Evolutionary conservation across 2,113 vertebrate species (phyloP).

Genomic region (Diphyllodes magnificus): DNA sequence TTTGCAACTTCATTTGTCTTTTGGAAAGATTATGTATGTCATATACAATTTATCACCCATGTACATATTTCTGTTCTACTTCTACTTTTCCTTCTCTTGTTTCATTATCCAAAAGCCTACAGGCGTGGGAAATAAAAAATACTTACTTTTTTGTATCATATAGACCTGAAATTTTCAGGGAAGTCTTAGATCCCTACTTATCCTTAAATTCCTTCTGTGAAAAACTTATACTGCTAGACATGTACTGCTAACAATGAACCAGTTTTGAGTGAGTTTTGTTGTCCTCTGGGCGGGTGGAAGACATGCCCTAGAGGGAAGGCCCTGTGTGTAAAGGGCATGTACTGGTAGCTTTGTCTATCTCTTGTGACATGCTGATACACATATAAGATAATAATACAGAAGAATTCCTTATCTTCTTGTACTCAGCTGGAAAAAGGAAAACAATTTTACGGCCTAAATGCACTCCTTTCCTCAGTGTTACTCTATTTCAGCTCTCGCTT

Average conservation of each 20-base stretch:
- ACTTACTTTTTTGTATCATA: not conserved
- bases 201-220: not conserved
- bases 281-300: not conserved
- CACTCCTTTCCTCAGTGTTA: not conserved
- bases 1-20: not conserved
- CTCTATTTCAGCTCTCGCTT: not conserved
- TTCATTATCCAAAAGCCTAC: not conserved
- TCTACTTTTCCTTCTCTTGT: not conserved
- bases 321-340: not conserved
- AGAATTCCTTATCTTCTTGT: not conserved
- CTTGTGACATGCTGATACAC: not conserved
- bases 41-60: not conserved
- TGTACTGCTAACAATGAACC: not conserved
- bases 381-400: not conserved
- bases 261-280: not conserved
- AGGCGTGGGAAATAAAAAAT: not conserved
- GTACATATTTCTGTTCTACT: not conserved
- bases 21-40: not conserved
- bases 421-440: not conserved
- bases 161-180: not conserved
- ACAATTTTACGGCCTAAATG: not conserved
- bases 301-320: not conserved
- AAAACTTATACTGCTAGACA: not conserved
- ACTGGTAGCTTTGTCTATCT: not conserved
- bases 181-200: not conserved